These are phyloP conservation scores for Patella pellucida DNA, from an alignment of 2,888 invertebrate species.

Conservation along the genomic window DNA sequence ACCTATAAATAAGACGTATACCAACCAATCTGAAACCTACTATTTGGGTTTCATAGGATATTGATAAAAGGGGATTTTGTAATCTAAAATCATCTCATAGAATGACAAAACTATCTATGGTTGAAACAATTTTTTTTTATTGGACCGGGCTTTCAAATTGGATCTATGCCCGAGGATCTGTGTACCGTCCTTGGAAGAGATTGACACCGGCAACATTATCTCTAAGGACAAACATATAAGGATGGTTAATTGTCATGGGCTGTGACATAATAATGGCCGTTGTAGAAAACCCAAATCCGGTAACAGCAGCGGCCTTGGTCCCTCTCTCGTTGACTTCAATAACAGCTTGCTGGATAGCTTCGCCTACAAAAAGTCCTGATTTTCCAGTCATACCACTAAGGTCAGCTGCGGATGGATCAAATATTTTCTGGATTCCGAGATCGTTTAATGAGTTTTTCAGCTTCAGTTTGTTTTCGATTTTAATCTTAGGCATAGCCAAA, in stretches of 20 bases:
- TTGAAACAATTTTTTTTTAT: too few species aligned
- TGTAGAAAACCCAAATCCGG: neutral
- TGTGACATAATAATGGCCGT: neutral
- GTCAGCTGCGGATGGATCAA: neutral
- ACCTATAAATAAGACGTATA: too few species aligned
- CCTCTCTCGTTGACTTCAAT: neutral
- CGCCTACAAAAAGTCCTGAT: neutral
- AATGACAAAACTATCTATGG: too few species aligned
- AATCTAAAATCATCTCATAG: too few species aligned
- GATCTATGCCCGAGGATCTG: neutral
- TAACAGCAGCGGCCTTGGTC: neutral
- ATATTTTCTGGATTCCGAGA: neutral
- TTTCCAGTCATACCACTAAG: neutral
- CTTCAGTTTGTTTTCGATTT: neutral
- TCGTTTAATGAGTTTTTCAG: neutral
- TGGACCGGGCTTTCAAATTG: too few species aligned
- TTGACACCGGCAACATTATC: neutral
- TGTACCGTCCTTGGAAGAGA: neutral
- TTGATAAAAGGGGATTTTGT: too few species aligned
- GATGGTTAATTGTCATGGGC: neutral
- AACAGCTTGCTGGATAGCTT: slow-evolving; percentile 7
- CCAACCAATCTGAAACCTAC: too few species aligned
- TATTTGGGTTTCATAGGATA: too few species aligned
- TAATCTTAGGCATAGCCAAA: neutral
- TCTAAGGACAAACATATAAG: neutral